Base-by-base conservation (phyloP, 1,140 invertebrate species). In the Bombus pascuorum region DNA sequence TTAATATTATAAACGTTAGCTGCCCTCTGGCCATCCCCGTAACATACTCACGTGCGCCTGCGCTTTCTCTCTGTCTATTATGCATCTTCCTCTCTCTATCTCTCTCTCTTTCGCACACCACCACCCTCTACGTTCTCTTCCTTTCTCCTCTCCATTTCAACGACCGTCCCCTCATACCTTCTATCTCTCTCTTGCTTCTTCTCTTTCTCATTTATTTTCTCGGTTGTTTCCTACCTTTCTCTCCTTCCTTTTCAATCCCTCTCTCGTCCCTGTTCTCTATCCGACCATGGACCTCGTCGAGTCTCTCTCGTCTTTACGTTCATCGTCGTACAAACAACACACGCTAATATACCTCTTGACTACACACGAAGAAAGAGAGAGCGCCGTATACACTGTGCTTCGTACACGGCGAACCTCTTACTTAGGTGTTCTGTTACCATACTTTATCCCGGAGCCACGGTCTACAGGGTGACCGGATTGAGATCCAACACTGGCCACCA, bases 1-100 rank as follows among this genome's bases (percentile, higher is more conserved):
- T 95, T 95, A 95, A 95, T 95, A 95, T 95, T 95, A 95, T 95
- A 95, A 95, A 95, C 94, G 95, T 95, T 95, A 95, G 94, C 94
- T 95, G 95, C 94, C 94, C 95, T 93, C 94, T 94, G 94, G 94
- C 93, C 94, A 95, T 95, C 92, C 93, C 91, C 87, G 90, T 93
- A 94, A 92, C 92, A 90, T 92, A 91, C 89, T 92, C 88, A 87
- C 86, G 86, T 76, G 85, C 91, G 87, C 88, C 81, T 89, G 83
- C 87, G 81, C 81, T 75, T 47, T 71, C 71, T 42, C 39, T 32
- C 76, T 79, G 32, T 80, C 57, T 53, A 32, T n/a, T 53, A 32
- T n/a, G 32, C 18, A 1, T 72, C 28, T 77, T 62, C 57, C 65
- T 81, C 37, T 34, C 32, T n/a, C 75, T 83, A 72, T 83, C 65